phyloP scores from a whole-genome alignment of 1,140 invertebrate species.

The Coelopa frigida region DNA sequence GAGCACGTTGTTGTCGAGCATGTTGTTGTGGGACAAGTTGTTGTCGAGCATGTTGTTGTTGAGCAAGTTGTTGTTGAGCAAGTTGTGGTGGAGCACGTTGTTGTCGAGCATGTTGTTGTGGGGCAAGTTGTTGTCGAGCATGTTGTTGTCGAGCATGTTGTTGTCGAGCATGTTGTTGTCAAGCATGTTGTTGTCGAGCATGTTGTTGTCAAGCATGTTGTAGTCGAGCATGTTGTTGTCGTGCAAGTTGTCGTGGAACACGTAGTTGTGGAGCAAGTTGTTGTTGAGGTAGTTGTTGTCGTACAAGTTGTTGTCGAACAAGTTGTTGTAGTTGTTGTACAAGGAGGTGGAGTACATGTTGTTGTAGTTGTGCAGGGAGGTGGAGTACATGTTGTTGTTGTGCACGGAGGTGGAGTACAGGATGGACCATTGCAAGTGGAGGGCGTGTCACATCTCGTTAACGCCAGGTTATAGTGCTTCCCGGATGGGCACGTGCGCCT shows the following conservation, averaged over 20 bases:
- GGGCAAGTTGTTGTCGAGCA: neutral
- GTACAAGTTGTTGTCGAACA: neutral
- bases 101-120: neutral
- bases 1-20: neutral
- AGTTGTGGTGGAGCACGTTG: neutral
- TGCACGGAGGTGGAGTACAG: neutral
- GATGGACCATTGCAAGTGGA: neutral
- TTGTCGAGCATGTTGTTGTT: slow-evolving; percentile 1
- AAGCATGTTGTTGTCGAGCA: no score
- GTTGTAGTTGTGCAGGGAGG: slow-evolving; percentile 4
- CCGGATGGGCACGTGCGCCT: slow-evolving; percentile 1
- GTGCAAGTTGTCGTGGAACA: neutral
- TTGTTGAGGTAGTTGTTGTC: neutral
- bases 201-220: no score
- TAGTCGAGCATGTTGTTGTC: neutral
- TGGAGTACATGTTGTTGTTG: neutral
- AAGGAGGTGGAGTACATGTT: slow-evolving; percentile 1
- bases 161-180: neutral
- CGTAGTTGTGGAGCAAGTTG: neutral
- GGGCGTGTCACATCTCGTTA: slow-evolving; percentile 4
- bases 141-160: neutral
- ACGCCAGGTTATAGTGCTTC: slow-evolving; percentile 5
- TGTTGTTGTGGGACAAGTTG: slow-evolving; percentile 5
- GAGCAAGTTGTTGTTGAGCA: neutral
- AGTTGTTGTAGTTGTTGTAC: neutral